Base-by-base conservation (phyloP, 2,797 vertebrate species). In the Argya squamiceps region DNA sequence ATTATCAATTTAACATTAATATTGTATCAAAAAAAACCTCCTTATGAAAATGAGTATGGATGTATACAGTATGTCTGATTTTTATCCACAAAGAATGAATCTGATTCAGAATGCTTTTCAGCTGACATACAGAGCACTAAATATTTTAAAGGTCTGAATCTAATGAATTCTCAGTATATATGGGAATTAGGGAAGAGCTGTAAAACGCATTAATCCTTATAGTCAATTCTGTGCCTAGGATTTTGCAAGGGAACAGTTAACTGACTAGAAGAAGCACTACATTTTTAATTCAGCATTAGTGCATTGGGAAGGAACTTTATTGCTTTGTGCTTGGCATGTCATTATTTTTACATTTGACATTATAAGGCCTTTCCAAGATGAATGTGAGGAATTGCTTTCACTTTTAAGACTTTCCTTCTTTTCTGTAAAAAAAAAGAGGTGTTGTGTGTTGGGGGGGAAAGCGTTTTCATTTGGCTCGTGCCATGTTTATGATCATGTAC, bases 331-430 rank as follows among this genome's bases (percentile, higher is more conserved):
- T 99, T 98, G 99, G 98, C 99, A 98, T 99, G 99, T 99, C 99
- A 98, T 99, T 98, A 98, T 98, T 99, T 96, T 98, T 98, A 99
- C 98, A 98, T 98, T 98, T 98, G 99, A 98, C 98, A 97, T 98
- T 98, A 98, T 99, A 99, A 99, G 98, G 99, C 99, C 99, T 99
- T 99, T 99, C 98, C 98, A 98, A 98, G 98, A 98, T 99, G 99
- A 99, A 99, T 99, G 99, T 99, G 99, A 99, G 98, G 99, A 99
- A 98, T 99, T 99, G 99, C 99, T 99, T 99, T 99, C 99, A 99
- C 98, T 98, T 98, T 98, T 93, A 97, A 97, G 97, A 98, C 97
- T 98, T 98, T 98, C 98, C 98, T 98, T 98, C 98, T 97, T 96
- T 96, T 96, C 97, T 96, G 92, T 97, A 93, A 86, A 97, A 96